Evolutionary conservation across 2,797 vertebrate genomes (phyloP), one percentile per base, ranked within the genome.

Genomic region (Tiaroga cobitis): DNA sequence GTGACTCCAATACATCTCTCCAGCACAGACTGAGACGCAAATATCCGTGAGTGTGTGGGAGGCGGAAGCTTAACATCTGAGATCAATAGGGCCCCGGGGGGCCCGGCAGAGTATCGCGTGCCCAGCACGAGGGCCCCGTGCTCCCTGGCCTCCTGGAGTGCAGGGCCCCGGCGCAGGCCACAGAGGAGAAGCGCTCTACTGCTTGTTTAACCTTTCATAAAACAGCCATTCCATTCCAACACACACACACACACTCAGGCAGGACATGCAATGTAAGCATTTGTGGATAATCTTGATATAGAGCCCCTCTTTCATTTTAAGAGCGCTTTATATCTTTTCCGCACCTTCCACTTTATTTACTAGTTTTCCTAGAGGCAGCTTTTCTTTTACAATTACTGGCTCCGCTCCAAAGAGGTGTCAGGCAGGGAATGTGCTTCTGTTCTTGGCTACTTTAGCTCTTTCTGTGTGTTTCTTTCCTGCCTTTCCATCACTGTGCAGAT

Each of bases 41-140:
- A 87, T 63, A 83, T 79, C 87, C 80, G 19, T 81, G 76, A 80
- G 39, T 72, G 79, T 72, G 82, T 84, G 63, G 86, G 83, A 82
- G 72, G 82, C n/a, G 19, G n/a, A 54, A 43, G 78, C 37, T 81
- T 84, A 86, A 84, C 85, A 82, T 70, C 34, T 67, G 34, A 86
- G 82, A 84, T 88, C 85, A 84, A 84, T 88, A 65, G 51, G 34
- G 72, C 54, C 83, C 83, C 3, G 8, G 73, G 73, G 81, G 65
- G 37, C 34, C 26, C 4, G 21, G 32, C 63, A 16, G 34, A 41
- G 61, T 39, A n/a, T 73, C 56, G 73, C 8, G 73, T 88, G 87
- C 85, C 82, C 72, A 73, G 79, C 79, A 65, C 65, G 56, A 82
- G 56, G 46, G 37, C 41, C 24, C 65, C n/a, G 11, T 82, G 88